Evolutionary conservation across 2,113 vertebrate species (phyloP).

Genomic region (Desmodus rotundus): DNA sequence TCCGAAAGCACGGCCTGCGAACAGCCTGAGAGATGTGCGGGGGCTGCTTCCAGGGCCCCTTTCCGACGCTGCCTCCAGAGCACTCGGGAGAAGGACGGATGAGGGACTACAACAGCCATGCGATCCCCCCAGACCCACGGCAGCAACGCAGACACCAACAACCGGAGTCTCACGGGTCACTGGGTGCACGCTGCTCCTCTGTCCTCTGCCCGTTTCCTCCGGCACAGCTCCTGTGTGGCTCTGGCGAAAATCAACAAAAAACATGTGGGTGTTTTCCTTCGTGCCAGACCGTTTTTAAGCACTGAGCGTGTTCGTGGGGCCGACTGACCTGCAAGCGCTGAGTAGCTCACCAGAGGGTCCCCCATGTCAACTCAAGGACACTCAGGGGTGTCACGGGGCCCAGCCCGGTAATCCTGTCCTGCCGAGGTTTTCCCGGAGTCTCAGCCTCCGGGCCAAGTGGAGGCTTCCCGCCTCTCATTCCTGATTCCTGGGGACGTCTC

Average conservation of each 20-base stretch:
- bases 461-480: background rate
- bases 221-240: background rate
- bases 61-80: background rate
- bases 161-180: background rate
- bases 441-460: background rate
- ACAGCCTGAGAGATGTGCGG: background rate
- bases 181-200: background rate
- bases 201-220: background rate
- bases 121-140: background rate
- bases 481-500: background rate
- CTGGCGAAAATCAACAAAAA: background rate
- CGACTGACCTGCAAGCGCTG: background rate
- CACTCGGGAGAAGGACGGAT: conserved; percentile 11
- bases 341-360: background rate
- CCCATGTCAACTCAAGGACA: background rate
- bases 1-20: background rate
- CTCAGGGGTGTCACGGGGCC: background rate
- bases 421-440: background rate
- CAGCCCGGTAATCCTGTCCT: background rate
- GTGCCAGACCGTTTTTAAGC: background rate
- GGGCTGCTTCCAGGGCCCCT: background rate
- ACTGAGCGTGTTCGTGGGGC: too few relatives aligned
- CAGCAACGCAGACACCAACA: background rate
- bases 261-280: background rate
- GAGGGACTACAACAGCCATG: too few relatives aligned